Evolutionary conservation across 2,888 invertebrate genomes (phyloP).

Genomic region (Phasia obesa): DNA sequence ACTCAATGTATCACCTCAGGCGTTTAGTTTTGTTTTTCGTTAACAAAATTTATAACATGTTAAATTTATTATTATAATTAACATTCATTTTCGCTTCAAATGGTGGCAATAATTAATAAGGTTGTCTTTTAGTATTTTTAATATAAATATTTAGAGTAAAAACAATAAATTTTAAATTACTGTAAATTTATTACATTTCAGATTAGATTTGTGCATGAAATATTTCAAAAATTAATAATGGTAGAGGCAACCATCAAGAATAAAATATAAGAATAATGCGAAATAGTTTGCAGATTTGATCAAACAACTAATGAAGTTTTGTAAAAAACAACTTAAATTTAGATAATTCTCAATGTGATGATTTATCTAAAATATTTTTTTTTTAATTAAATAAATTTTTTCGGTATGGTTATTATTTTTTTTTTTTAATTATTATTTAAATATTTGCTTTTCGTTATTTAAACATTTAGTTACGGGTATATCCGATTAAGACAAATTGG

Average conservation of each 20-base stretch:
- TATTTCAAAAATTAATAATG: not conserved
- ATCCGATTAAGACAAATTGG: too few species aligned
- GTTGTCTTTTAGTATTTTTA: constrained; percentile 24
- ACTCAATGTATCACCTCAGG: constrained; percentile 51
- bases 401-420: too few species aligned
- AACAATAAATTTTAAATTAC: constrained; percentile 21
- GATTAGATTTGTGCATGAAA: not conserved
- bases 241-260: not conserved
- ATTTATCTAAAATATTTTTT: too few species aligned
- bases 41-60: constrained; percentile 43
- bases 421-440: too few species aligned
- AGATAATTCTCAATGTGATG: too few species aligned
- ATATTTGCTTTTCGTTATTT: too few species aligned
- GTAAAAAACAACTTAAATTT: too few species aligned
- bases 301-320: too few species aligned
- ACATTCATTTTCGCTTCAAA: constrained; percentile 46
- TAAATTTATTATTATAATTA: constrained; percentile 41
- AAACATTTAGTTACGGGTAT: too few species aligned
- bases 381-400: too few species aligned
- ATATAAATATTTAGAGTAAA: constrained; percentile 18
- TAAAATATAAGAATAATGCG: too few species aligned
- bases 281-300: too few species aligned
- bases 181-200: constrained; percentile 37
- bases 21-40: constrained; percentile 53
- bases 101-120: constrained; percentile 56